phyloP scores from a whole-genome alignment of 2,113 vertebrate species.

The Dendrocopos noguchii region DNA sequence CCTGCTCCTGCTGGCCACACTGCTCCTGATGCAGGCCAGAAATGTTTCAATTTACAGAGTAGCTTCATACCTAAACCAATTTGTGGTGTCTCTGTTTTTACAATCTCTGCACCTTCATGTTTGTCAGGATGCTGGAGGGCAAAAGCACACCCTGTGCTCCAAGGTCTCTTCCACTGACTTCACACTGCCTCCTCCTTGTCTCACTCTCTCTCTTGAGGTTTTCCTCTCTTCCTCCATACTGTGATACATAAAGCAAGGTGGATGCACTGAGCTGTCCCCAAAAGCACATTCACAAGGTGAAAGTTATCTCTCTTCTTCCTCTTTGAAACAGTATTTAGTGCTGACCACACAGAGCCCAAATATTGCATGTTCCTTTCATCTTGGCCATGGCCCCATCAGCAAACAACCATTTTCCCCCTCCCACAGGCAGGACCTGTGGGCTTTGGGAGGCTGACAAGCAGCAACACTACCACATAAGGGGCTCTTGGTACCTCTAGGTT shows the following conservation, averaged over 20 bases:
- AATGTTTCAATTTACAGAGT: not conserved
- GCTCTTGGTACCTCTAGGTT: not conserved
- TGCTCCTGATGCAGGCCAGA: too few species aligned
- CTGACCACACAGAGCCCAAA: not conserved
- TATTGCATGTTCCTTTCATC: not conserved
- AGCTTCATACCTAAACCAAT: not conserved
- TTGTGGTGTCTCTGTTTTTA: not conserved
- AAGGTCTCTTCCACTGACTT: not conserved
- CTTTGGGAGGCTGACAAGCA: not conserved
- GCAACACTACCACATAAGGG: accelerated
- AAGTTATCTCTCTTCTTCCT: not conserved
- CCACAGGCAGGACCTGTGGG: accelerated
- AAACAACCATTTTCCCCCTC: not conserved
- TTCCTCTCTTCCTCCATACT: accelerated
- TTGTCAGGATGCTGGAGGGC: not conserved
- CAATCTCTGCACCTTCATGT: not conserved
- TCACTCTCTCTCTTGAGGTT: not conserved
- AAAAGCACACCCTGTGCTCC: not conserved
- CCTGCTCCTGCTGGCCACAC: too few species aligned
- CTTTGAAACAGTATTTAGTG: not conserved
- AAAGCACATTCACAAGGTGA: not conserved
- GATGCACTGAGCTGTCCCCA: not conserved
- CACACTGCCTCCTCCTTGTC: not conserved
- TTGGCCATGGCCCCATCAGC: not conserved
- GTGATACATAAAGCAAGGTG: not conserved